Conservation (phyloP, 2,888 invertebrate genomes). For the Scaptomyza caliginosa region DNA sequence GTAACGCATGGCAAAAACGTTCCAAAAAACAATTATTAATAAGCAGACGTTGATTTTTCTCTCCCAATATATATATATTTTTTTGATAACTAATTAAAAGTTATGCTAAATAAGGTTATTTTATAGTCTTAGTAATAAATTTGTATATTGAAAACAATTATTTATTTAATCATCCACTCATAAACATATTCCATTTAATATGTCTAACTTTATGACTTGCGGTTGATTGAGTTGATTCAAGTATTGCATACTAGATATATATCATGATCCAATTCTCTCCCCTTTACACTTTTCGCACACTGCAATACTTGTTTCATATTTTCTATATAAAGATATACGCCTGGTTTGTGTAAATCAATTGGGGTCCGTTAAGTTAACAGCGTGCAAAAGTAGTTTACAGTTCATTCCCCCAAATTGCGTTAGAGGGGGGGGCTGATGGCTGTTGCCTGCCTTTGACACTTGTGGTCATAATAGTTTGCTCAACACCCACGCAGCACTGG, state of each 20-base stretch:
- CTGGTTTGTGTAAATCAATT: constrained; percentile 70
- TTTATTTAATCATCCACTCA: no score
- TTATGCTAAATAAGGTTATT: no score
- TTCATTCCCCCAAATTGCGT: constrained; percentile 59
- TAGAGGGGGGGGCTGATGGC: not conserved
- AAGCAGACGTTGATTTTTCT: no score
- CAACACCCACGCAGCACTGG: constrained; percentile 3
- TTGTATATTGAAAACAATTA: no score
- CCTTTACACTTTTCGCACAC: not conserved
- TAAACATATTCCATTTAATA: no score
- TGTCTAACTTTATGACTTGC: not conserved
- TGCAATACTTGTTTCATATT: constrained; percentile 22
- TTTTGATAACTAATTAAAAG: no score
- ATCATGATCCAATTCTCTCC: not conserved
- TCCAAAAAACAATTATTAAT: no score
- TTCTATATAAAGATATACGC: not conserved
- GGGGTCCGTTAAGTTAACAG: constrained; percentile 52
- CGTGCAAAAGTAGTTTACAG: constrained; percentile 75
- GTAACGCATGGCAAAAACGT: no score
- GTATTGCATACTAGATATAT: constrained; percentile 1
- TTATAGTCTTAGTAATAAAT: no score
- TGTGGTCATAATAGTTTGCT: constrained; percentile 64
- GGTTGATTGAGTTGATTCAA: not conserved
- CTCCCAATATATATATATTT: no score
- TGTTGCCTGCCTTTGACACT: constrained; percentile 68